Evolutionary conservation across 2,888 invertebrate genomes (phyloP), one percentile per base, ranked within the genome.

Genomic region (Synanthedon andrenaeformis): DNA sequence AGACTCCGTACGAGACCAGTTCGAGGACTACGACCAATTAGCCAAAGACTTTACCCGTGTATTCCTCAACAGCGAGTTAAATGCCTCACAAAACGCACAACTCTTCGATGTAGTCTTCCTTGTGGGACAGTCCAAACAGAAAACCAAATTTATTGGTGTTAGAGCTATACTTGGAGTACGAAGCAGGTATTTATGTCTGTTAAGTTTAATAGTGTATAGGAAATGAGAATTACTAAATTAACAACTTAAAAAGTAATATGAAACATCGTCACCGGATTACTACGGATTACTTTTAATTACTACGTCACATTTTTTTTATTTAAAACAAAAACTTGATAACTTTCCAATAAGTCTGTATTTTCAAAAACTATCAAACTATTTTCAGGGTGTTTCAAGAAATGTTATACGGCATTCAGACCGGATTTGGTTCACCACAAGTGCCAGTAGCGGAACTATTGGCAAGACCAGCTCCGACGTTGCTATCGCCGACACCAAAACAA

Each of bases 361-460:
- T n/a, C n/a, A n/a, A n/a, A n/a, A n/a, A n/a, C n/a, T n/a, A n/a
- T n/a, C n/a, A n/a, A n/a, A n/a, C n/a, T 49, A 28, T 55, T 69
- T 73, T 0, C 78, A 92, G 95, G 64, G 94, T 95, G n/a, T 95
- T 93, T 76, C 94, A 97, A 89, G 96, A 97, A 85, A 96, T 97
- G 96, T 83, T 97, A 52, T 97, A 97, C 76, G 97, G 97, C 55
- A 96, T 97, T 67, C 96, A 96, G 75, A 94, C 96, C 0, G 96
- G 96, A 53, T 96, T 96, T 72, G 96, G 96, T 3, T 96, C 96
- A 51, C 96, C 96, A 1, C 96, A 96, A 85, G 96, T 96, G 59
- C 96, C 96, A 0, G 96, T 96, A 3, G 96, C 96, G 0, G 96
- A 96, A 76, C 83, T 96, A 51, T 83, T 96, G 54, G 92, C 96